A percentile compares a stretch with the other conserved stretches of the same genome.
Evolutionary conservation across 2,888 invertebrate genomes (phyloP).

Genomic region (Aphodius sticticus): DNA sequence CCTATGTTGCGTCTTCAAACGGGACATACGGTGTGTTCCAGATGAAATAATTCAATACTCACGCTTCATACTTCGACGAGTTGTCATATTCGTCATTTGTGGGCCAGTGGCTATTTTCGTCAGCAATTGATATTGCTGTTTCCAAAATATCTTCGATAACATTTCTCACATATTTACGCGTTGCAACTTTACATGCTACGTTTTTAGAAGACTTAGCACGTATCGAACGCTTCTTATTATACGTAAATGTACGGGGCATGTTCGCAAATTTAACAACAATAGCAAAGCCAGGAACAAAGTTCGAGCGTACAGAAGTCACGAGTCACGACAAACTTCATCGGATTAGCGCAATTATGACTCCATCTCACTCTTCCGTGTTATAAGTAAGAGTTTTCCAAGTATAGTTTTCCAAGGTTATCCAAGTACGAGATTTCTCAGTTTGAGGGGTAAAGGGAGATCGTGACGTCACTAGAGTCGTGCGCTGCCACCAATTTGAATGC

Average conservation of each 20-base stretch:
- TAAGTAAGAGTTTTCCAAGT: too few species aligned
- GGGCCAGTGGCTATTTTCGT: background rate
- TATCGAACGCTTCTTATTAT: background rate
- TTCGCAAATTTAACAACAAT: background rate
- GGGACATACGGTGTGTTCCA: background rate
- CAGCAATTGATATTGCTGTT: slow-evolving; percentile 4
- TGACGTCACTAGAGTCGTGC: too few species aligned
- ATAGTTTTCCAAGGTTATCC: too few species aligned
- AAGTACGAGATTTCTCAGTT: too few species aligned
- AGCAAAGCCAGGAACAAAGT: background rate
- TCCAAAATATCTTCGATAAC: background rate
- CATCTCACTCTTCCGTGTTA: slow-evolving; percentile 4
- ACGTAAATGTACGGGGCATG: slow-evolving; percentile 4
- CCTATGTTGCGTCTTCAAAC: slow-evolving; percentile 4
- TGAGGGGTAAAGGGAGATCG: too few species aligned
- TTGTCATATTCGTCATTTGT: slow-evolving; percentile 4
- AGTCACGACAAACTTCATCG: background rate
- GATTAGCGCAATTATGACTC: background rate
- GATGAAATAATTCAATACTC: background rate
- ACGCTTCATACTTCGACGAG: slow-evolving; percentile 4
- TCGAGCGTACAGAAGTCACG: background rate
- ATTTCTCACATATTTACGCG: background rate
- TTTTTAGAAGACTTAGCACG: background rate
- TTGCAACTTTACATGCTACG: background rate
- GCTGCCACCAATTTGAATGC: too few species aligned